phyloP scores from a whole-genome alignment of 2,797 vertebrate genomes.

The Podarcis siculus region DNA sequence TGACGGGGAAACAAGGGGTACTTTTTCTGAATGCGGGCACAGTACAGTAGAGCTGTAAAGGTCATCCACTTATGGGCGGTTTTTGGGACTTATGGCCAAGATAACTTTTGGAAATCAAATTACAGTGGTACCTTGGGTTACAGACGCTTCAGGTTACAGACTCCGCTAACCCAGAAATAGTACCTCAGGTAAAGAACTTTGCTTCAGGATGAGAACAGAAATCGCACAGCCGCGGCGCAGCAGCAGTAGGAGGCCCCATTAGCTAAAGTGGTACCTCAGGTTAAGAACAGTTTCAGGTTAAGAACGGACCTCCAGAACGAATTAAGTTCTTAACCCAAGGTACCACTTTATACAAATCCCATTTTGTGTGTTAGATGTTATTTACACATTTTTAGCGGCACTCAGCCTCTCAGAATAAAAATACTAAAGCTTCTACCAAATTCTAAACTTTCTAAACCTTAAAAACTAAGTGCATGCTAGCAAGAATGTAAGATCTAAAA shows the following conservation, averaged over 20 bases:
- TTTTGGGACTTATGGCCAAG: not conserved
- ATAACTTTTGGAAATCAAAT: not conserved
- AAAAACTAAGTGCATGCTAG: not conserved
- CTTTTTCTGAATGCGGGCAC: not conserved
- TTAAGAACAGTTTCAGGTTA: too few relatives aligned
- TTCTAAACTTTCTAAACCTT: not conserved
- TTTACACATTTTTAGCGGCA: not conserved
- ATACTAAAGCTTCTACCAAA: not conserved
- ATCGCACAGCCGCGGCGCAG: too few relatives aligned
- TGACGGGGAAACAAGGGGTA: not conserved
- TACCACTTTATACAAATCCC: too few relatives aligned
- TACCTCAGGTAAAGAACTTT: too few relatives aligned
- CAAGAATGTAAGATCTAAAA: not conserved
- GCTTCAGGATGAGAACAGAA: too few relatives aligned
- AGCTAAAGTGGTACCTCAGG: too few relatives aligned
- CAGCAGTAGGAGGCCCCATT: too few relatives aligned
- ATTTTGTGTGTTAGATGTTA: too few relatives aligned
- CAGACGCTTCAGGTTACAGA: too few relatives aligned
- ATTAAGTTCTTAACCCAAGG: too few relatives aligned
- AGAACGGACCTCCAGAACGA: too few relatives aligned
- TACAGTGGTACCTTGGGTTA: not conserved
- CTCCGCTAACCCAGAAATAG: too few relatives aligned
- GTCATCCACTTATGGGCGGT: not conserved
- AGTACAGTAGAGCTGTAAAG: not conserved
- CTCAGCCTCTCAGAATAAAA: not conserved